Percentiles rank a stretch among this genome's conserved stretches.
Evolutionary conservation across 2,113 vertebrate species (phyloP).

Genomic region (Motacilla tschutschensis): DNA sequence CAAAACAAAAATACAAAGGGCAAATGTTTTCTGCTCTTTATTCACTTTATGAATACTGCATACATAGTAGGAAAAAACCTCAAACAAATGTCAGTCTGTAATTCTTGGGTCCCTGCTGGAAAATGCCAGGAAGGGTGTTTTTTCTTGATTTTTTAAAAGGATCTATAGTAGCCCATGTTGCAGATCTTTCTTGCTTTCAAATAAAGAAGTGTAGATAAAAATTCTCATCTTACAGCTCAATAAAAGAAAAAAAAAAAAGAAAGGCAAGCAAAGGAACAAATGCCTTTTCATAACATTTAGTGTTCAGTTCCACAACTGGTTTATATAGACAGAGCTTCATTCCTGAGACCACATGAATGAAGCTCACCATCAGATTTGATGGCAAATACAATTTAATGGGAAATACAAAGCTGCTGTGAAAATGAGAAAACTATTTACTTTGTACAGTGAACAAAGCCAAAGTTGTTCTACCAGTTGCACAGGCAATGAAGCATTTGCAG

Average conservation of each 20-base stretch:
- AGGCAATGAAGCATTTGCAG: not conserved
- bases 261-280: not conserved
- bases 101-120: not conserved
- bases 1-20: not conserved
- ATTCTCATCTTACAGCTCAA: not conserved
- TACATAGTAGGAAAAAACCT: not conserved
- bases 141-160: not conserved
- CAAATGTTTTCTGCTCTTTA: not conserved
- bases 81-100: not conserved
- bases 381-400: constrained; percentile 9
- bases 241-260: not conserved
- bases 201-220: not conserved
- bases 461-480: constrained; percentile 24
- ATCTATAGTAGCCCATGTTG: not conserved
- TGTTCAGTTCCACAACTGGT: not conserved
- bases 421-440: not conserved
- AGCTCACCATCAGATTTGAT: not conserved
- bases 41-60: not conserved
- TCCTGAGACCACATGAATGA: not conserved
- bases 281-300: not conserved
- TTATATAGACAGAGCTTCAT: not conserved
- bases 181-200: not conserved
- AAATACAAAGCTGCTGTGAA: constrained; percentile 23
- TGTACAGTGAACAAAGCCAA: constrained; percentile 5
- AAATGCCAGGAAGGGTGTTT: not conserved